Base-by-base conservation (phyloP, 2,113 vertebrate genomes). In the Otus sunia region DNA sequence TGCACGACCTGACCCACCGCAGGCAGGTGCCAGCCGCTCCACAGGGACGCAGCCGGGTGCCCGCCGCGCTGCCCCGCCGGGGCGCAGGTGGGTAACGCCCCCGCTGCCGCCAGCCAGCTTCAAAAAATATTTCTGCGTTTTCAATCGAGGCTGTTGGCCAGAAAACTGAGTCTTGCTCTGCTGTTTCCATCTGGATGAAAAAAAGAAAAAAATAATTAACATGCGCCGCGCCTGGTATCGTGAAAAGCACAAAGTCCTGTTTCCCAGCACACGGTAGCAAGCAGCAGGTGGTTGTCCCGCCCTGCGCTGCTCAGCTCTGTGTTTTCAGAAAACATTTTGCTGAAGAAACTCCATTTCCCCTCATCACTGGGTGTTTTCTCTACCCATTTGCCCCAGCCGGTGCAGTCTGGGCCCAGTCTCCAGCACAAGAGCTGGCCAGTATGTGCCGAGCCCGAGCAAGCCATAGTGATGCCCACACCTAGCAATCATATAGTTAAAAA, bases 291-390 rank as follows among this genome's bases (percentile, higher is more conserved):
- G 10, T 17, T 16, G n/a, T 27, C 69, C 18, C n/a, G 43, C 55
- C 80, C 22, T 2, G 8, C 6, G 8, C 4, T n/a, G 23, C 45
- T 50, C 52, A 11, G 36, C 15, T 50, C 29, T 1, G 0, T 8
- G 7, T 66, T 39, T 86, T n/a, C 52, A 59, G 72, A 20, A 29
- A 76, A n/a, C 6, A 3, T 43, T 59, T 68, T 14, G 4, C 30
- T 43, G 53, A 4, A 36, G 32, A 60, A 37, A 13, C 53, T 13
- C 20, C 6, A 0, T 26, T 20, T 60, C 20, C 56, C 37, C 80
- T 8, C 5, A 0, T 21, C 37, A 12, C 45, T 41, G 43, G 10
- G 36, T 9, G 1, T 36, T 50, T 68, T 50, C 63, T 30, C 22
- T 18, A 23, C 22, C 11, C 11, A 6, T 14, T 45, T 60, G 10